Evolutionary conservation across 2,113 vertebrate genomes (phyloP), one percentile per base, ranked within the genome.

Genomic region (Albula glossodonta): DNA sequence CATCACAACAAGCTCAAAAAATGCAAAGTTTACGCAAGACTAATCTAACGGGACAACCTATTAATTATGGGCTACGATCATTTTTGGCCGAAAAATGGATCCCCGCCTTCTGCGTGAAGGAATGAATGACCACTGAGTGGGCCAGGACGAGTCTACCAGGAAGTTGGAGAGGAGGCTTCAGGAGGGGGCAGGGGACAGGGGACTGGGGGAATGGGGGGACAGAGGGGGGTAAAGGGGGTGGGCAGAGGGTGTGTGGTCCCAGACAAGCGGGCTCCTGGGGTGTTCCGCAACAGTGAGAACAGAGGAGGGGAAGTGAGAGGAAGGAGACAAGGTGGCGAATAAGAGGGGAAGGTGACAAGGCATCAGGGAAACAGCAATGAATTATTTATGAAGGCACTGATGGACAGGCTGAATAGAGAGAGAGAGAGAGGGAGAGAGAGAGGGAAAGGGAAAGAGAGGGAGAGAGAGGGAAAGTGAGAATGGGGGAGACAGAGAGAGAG

Each of bases 331-430:
- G 88, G 90, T 89, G 89, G 90, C 87, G 86, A 92, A 91, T 89
- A 87, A 92, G 92, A 90, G 89, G 89, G 91, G 86, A 91, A 90
- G 91, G 91, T 89, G 91, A 91, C 88, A 90, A 91, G 89, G 84
- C 91, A 92, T 90, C 88, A 88, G 89, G 88, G 90, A 91, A 80
- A 89, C 87, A 80, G 88, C 89, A 89, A 92, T 92, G 89, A 91
- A 92, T 92, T 90, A 92, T 92, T 92, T 90, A 92, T 91, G 82
- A 92, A 88, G 83, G 82, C 81, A 86, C 88, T 92, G 90, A 92
- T 89, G 90, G 91, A 91, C 89, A 91, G 88, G 88, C 89, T 89
- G 91, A 91, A 91, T 90, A 84, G 50, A 84, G 19, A 83, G 83
- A 83, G 48, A 70, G 60, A 48, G 66, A 77, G 50, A 52, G 53